A percentile compares a stretch with the other conserved stretches of the same genome.
Conservation (phyloP, 2,113 vertebrate genomes). For the Thamnaconus septentrionalis region DNA sequence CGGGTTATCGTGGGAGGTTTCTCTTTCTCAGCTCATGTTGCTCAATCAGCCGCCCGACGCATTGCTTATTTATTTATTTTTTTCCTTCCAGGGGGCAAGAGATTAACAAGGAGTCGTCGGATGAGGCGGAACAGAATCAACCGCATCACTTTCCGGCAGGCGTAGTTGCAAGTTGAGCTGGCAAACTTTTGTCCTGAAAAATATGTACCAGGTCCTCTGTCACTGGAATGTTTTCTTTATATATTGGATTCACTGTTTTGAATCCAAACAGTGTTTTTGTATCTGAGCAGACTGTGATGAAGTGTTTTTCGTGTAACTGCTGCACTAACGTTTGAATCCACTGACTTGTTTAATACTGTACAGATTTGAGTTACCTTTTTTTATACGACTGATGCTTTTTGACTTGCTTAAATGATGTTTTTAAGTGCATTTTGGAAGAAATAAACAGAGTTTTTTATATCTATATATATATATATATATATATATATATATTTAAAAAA, state of each 20-base stretch:
- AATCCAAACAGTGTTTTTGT: no score
- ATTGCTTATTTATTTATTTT: background rate
- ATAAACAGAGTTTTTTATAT: conserved; percentile 23
- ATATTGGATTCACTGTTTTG: background rate
- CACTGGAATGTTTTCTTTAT: background rate
- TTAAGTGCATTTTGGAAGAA: conserved; percentile 12
- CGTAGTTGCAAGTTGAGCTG: conserved; percentile 4
- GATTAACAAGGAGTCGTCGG: background rate
- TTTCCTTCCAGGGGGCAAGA: conserved; percentile 48
- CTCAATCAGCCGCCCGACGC: no score
- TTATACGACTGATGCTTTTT: background rate
- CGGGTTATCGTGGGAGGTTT: no score
- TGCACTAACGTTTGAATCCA: conserved; percentile 24
- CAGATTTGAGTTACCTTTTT: background rate
- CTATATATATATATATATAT: background rate
- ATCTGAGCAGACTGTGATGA: conserved; percentile 17
- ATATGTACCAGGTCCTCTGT: conserved; percentile 4
- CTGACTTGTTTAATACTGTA: conserved; percentile 9
- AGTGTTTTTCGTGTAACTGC: conserved; percentile 6
- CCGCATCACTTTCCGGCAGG: conserved; percentile 9
- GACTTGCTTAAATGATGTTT: conserved; percentile 1
- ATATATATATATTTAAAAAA: no score
- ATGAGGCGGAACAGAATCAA: conserved; percentile 33
- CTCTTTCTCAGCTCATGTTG: no score
- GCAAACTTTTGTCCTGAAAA: conserved; percentile 4